These are phyloP conservation scores for Panurus biarmicus DNA, from an alignment of 2,113 vertebrate genomes.

Conservation along the genomic window DNA sequence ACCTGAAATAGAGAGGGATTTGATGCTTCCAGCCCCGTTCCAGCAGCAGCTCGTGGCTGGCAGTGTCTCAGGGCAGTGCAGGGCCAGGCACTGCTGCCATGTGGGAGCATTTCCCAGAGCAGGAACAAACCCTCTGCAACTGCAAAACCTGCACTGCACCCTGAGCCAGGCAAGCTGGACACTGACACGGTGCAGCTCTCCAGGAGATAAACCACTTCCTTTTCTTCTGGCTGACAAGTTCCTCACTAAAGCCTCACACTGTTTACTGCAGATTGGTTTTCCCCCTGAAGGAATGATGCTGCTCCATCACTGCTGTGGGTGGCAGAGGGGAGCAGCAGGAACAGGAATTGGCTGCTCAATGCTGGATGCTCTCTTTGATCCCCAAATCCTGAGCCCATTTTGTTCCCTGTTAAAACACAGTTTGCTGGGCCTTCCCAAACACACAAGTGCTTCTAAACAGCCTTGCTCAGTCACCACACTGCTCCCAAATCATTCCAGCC, in stretches of 20 bases:
- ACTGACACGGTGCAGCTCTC: not conserved
- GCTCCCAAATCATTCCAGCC: not conserved
- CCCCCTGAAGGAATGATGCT: not conserved
- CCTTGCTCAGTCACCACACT: not conserved
- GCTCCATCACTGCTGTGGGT: not conserved
- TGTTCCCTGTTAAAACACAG: not conserved
- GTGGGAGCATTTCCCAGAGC: not conserved
- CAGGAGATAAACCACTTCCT: not conserved
- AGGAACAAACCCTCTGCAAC: not conserved
- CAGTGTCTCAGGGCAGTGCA: not conserved
- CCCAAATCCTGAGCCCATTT: not conserved
- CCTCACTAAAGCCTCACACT: not conserved
- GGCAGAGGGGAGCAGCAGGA: not conserved
- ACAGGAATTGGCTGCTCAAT: not conserved
- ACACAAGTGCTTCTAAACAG: not conserved
- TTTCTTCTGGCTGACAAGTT: not conserved
- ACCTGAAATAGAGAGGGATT: not conserved
- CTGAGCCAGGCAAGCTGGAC: not conserved
- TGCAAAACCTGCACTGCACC: not conserved
- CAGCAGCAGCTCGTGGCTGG: not conserved
- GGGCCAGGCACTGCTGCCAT: not conserved
- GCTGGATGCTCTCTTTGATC: not conserved
- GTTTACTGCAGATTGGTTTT: rapidly evolving
- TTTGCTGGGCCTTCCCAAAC: not conserved
- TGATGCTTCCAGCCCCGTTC: not conserved